These are phyloP conservation scores for Pipistrellus nathusii DNA, from an alignment of 2,797 vertebrate genomes.

Conservation along the genomic window DNA sequence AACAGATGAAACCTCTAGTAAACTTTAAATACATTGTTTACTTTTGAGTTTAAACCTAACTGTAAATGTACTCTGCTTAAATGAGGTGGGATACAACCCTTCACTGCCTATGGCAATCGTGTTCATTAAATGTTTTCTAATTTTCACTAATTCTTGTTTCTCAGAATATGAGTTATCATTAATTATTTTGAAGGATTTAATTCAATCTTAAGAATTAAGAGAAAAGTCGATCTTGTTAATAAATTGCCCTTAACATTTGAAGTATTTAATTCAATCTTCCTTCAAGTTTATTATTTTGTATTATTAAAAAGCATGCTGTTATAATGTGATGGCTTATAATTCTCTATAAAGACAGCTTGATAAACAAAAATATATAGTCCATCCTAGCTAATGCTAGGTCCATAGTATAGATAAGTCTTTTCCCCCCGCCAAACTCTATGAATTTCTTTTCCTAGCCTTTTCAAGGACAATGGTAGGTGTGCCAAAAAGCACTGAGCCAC, in stretches of 20 bases:
- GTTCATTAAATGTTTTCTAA: neutral
- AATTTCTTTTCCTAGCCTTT: slow-evolving; percentile 39
- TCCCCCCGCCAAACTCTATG: neutral
- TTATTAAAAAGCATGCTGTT: neutral
- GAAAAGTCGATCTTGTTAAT: neutral
- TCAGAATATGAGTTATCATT: neutral
- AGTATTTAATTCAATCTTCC: neutral
- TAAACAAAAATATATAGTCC: neutral
- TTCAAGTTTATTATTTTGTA: neutral
- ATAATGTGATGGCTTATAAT: neutral
- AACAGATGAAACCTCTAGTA: neutral
- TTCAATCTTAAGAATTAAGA: neutral
- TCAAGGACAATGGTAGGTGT: slow-evolving; percentile 58
- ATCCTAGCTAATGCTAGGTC: neutral
- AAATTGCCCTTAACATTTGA: slow-evolving; percentile 14
- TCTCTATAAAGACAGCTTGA: neutral
- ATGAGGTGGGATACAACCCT: neutral
- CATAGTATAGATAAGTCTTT: neutral
- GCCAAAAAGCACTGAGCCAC: slow-evolving; percentile 53
- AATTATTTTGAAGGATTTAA: neutral
- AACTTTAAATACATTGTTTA: slow-evolving; percentile 31
- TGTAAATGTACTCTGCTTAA: neutral
- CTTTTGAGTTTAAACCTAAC: slow-evolving; percentile 14
- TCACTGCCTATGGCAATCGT: neutral
- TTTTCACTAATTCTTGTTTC: slow-evolving; percentile 25